Base-by-base conservation (phyloP, 2,888 invertebrate genomes). In the Metellina segmentata region DNA sequence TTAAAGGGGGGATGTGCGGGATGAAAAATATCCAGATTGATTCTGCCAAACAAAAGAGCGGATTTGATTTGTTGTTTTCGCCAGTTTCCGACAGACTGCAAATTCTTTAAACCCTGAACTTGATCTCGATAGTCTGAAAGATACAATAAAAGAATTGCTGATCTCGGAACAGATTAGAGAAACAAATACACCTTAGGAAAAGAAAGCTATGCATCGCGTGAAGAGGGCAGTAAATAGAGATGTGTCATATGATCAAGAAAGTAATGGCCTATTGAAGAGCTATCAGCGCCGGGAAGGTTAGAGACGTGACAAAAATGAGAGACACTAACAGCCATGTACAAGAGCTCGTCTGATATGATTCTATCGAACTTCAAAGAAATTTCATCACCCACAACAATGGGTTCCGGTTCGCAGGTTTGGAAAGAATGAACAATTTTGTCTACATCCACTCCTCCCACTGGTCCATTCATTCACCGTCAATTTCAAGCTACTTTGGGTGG, bases 381-480 rank as follows among this genome's bases (percentile, higher is more conserved):
- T 78, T 90, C 77, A 81, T 91, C 91, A 69, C 82, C 48, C 61
- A 19, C 48, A 91, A 82, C 86, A 91, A 91, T 91, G 79, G 79
- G 91, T 91, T 91, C 78, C 82, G 86, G 91, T 91, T 87, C 91
- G 86, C 74, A 82, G 87, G 77, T 70, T 52, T 70, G 69, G 82
- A 74, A 87, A 87, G 86, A 91, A 87, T 82, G 75, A 86, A 11
- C 61, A 82, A 87, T 91, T 91, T 82, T 72, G 74, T n/a, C 13
- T 52, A 53, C 13, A 34, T 71, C 4, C 34, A n/a, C n/a, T 51
- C 69, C 72, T 52, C 74, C 52, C 51, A 20, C 78, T 61, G 16
- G 34, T 34, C 53, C 49, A 70, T 83, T 83, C 72, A 9, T 72
- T 72, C 72, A 72, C 49, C 69, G 82, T 48, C 78, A 78, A 86